A percentile compares a stretch with the other conserved stretches of the same genome.
phyloP scores from a whole-genome alignment of 1,140 invertebrate genomes.

The Drosophila miranda region DNA sequence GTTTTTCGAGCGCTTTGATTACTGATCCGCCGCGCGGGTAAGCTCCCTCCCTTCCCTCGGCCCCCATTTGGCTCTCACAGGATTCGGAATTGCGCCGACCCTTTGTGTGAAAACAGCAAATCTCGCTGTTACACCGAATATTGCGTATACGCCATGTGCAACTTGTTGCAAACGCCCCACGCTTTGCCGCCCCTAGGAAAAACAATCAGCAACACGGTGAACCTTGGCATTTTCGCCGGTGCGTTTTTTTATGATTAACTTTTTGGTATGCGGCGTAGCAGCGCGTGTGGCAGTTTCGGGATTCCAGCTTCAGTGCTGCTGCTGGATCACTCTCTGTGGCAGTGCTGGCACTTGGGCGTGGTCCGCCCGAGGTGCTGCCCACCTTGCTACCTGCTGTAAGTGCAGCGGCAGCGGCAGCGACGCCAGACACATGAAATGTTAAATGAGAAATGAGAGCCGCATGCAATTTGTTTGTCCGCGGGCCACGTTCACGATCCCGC shows the following conservation, averaged over 20 bases:
- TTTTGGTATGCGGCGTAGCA: slow-evolving; percentile 11
- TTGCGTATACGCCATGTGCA: slow-evolving; percentile 64
- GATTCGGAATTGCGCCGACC: neutral
- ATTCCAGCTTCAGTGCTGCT: slow-evolving; percentile 3
- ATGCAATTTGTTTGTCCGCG: slow-evolving; percentile 64
- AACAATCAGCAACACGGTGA: slow-evolving; percentile 71
- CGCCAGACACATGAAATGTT: slow-evolving; percentile 11
- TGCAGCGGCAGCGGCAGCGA: slow-evolving; percentile 9
- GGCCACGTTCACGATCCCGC: slow-evolving; percentile 17
- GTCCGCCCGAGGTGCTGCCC: slow-evolving; percentile 22
- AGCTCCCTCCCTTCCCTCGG: too few relatives aligned
- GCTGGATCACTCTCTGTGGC: too few relatives aligned
- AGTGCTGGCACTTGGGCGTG: neutral
- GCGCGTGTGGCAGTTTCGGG: neutral
- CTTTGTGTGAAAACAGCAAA: slow-evolving; percentile 1
- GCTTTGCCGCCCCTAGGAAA: slow-evolving; percentile 26
- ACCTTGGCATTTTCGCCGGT: slow-evolving; percentile 60
- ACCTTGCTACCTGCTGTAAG: slow-evolving; percentile 17
- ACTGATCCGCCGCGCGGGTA: too few relatives aligned
- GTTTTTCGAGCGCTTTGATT: too few relatives aligned
- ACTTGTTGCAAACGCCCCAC: slow-evolving; percentile 35
- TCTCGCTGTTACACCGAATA: neutral
- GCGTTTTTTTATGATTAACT: slow-evolving; percentile 60
- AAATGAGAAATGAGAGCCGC: slow-evolving; percentile 56
- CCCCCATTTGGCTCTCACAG: too few relatives aligned